These are phyloP conservation scores for Girardinus metallicus DNA, from an alignment of 2,797 vertebrate species.

Conservation along the genomic window DNA sequence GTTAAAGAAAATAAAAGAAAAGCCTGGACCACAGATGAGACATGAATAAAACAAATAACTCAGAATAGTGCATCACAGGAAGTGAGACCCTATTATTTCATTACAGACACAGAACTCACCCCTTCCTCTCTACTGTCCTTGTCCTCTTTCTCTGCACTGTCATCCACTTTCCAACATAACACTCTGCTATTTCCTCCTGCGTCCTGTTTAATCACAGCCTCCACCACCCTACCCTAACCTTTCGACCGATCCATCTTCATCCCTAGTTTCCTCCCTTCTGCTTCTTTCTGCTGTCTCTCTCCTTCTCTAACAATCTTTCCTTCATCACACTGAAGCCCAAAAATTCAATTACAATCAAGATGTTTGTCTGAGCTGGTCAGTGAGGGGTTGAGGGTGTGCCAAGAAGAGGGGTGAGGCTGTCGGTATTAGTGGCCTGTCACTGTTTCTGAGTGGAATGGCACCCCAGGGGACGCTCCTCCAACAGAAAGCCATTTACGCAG, in stretches of 20 bases:
- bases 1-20: neutral
- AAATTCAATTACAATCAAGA: constrained; percentile 86
- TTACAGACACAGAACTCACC: constrained; percentile 26
- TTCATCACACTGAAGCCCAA: constrained; percentile 65
- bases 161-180: constrained; percentile 55
- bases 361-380: constrained; percentile 75
- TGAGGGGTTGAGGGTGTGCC: constrained; percentile 35
- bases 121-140: constrained; percentile 37
- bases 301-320: constrained; percentile 44
- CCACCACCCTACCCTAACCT: constrained; percentile 56
- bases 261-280: constrained; percentile 24
- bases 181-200: constrained; percentile 62
- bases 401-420: constrained; percentile 40
- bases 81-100: constrained; percentile 23
- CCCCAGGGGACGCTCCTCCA: constrained; percentile 61
- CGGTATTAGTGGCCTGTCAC: constrained; percentile 77
- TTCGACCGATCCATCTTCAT: constrained; percentile 57
- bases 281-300: neutral
- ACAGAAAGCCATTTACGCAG: constrained; percentile 76
- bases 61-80: constrained; percentile 9
- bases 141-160: constrained; percentile 35
- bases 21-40: neutral
- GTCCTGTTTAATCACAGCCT: constrained; percentile 72
- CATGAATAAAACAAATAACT: neutral
- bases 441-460: constrained; percentile 63